Percentiles rank a stretch among this genome's conserved stretches.
phyloP scores from a whole-genome alignment of 2,113 vertebrate species.

The Corvus hawaiiensis region DNA sequence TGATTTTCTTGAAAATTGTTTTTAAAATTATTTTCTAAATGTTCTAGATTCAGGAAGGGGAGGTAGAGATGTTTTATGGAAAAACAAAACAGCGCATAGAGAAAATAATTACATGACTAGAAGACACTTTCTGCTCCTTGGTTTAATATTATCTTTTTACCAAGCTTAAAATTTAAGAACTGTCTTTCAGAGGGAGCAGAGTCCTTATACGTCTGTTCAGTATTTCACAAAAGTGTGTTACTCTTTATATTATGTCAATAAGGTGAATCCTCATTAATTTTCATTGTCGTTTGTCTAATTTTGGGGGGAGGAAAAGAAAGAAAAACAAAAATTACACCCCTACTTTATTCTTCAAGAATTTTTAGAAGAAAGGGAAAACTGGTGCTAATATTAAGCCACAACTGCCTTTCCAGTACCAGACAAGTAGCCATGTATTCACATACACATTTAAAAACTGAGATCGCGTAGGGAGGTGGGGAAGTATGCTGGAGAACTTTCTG shows the following conservation, averaged over 20 bases:
- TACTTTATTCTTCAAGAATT: neutral
- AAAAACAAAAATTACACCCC: neutral
- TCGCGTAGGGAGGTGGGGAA: conserved; percentile 26
- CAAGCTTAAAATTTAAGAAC: neutral
- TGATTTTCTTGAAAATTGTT: neutral
- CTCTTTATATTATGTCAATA: neutral
- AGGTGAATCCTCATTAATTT: neutral
- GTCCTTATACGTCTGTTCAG: neutral
- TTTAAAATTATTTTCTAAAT: neutral
- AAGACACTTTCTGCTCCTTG: neutral
- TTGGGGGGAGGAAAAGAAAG: accelerated
- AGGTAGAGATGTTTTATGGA: neutral
- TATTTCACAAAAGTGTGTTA: neutral
- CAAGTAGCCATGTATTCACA: neutral
- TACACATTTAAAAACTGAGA: conserved; percentile 19
- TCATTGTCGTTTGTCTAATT: neutral
- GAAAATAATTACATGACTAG: neutral
- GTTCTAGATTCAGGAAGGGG: neutral
- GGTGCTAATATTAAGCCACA: neutral
- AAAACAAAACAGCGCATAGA: neutral
- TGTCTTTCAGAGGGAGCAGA: neutral
- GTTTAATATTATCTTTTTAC: neutral
- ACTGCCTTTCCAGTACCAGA: neutral
- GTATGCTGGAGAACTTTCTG: conserved; percentile 43
- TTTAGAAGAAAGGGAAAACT: neutral